A percentile compares a stretch with the other conserved stretches of the same genome.
phyloP scores from a whole-genome alignment of 2,888 invertebrate species.

The Acanthoscelides obtectus region DNA sequence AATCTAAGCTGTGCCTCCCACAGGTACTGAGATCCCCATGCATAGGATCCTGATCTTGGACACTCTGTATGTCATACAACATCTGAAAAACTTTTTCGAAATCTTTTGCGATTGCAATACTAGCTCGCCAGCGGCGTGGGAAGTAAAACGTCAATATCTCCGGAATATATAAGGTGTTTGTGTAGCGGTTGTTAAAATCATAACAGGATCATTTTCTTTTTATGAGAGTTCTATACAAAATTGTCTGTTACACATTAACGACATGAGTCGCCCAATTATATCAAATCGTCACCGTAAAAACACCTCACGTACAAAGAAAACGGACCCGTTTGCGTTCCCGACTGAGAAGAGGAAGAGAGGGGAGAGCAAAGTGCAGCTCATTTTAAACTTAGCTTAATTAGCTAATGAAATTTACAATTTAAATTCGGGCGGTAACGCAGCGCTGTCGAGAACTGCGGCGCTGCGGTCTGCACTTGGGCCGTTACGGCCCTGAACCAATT shows the following conservation, averaged over 20 bases:
- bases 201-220: not conserved
- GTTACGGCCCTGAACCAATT: constrained; percentile 21
- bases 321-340: not conserved
- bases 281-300: not conserved
- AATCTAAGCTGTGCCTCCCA: too few relatives aligned
- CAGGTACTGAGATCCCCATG: too few relatives aligned
- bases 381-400: constrained; percentile 22
- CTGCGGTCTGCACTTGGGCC: constrained; percentile 8
- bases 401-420: constrained; percentile 26
- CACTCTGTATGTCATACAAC: too few relatives aligned
- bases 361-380: constrained; percentile 8
- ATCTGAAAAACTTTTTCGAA: too few relatives aligned
- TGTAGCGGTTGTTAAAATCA: too few relatives aligned
- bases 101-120: too few relatives aligned
- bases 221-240: not conserved
- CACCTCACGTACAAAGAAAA: not conserved
- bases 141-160: too few relatives aligned
- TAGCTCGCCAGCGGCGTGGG: too few relatives aligned
- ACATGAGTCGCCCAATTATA: not conserved
- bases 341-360: constrained; percentile 5
- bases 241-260: not conserved
- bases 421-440: constrained; percentile 18
- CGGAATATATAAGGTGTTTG: too few relatives aligned
- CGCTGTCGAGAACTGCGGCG: constrained; percentile 15
- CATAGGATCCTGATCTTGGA: too few relatives aligned